Conservation (phyloP, 1,140 invertebrate genomes). For the Caenorhabditis latens region DNA sequence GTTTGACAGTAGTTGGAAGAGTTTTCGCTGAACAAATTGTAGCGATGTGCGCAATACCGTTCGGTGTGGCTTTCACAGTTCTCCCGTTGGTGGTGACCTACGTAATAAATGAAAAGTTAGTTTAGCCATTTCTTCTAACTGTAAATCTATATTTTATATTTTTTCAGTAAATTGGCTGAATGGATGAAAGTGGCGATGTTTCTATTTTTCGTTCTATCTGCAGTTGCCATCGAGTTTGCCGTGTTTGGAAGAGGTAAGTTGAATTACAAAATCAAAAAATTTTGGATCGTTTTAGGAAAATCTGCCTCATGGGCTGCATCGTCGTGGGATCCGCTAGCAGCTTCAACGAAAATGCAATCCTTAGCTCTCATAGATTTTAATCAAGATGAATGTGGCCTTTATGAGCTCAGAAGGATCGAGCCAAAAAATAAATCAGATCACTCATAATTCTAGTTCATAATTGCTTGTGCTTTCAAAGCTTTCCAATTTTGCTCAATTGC, state of each 20-base stretch:
- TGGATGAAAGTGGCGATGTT: slow-evolving; percentile 61
- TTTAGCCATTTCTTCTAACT: background rate
- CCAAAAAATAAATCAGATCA: slow-evolving; percentile 28
- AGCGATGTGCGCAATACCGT: slow-evolving; percentile 25
- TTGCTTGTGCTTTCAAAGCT: slow-evolving; percentile 5
- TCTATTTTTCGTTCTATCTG: slow-evolving; percentile 51
- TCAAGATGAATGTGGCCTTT: slow-evolving; percentile 62
- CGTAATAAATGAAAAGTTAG: slow-evolving; percentile 60
- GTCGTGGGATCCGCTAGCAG: slow-evolving; percentile 63
- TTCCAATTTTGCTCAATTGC: slow-evolving; percentile 19
- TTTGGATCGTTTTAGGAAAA: slow-evolving; percentile 27
- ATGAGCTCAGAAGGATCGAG: slow-evolving; percentile 56
- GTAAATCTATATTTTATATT: background rate
- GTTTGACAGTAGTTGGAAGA: slow-evolving; percentile 60
- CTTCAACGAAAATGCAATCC: slow-evolving; percentile 56
- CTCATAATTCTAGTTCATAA: background rate
- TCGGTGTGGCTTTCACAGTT: slow-evolving; percentile 57
- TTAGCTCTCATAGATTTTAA: slow-evolving; percentile 62
- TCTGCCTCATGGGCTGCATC: slow-evolving; percentile 61
- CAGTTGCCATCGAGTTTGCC: slow-evolving; percentile 56
- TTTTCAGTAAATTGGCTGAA: slow-evolving; percentile 59
- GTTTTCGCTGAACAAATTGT: slow-evolving; percentile 63
- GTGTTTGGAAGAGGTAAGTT: slow-evolving; percentile 60
- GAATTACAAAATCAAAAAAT: no score
- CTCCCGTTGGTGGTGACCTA: slow-evolving; percentile 60